These are phyloP conservation scores for Pristis pectinata DNA, from an alignment of 2,797 vertebrate genomes.

Conservation along the genomic window DNA sequence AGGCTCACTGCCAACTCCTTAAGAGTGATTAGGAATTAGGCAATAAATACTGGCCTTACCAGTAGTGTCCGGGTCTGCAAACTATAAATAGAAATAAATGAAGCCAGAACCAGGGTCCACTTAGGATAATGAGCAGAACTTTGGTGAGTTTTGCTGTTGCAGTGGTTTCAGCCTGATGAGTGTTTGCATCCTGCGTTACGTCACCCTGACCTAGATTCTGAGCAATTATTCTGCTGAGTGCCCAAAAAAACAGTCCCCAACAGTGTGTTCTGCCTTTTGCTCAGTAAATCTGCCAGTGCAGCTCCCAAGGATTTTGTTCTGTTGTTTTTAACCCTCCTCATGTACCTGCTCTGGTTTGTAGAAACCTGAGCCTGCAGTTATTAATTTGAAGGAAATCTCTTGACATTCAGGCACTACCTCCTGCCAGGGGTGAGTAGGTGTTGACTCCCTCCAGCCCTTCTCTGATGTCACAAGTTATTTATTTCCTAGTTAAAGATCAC, in stretches of 20 bases:
- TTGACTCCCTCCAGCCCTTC: too few species aligned
- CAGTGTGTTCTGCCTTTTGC: not conserved
- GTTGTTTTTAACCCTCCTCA: not conserved
- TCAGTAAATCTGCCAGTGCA: not conserved
- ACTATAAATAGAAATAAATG: too few species aligned
- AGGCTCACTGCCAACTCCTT: too few species aligned
- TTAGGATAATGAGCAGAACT: not conserved
- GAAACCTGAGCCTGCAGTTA: not conserved
- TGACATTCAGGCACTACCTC: not conserved
- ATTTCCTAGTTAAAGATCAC: not conserved
- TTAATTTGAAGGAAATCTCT: not conserved
- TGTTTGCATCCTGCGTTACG: not conserved
- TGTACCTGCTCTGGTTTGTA: not conserved
- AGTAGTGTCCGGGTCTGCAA: too few species aligned
- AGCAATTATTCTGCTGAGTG: not conserved
- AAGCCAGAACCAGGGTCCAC: not conserved
- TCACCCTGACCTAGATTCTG: not conserved
- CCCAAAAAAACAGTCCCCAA: not conserved
- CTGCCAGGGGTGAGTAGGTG: not conserved
- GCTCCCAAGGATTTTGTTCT: not conserved
- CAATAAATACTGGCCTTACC: too few species aligned
- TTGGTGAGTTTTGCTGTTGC: not conserved
- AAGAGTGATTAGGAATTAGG: too few species aligned
- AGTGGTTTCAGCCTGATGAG: not conserved
- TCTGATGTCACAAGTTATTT: not conserved